phyloP scores from a whole-genome alignment of 2,797 vertebrate species.

The Micrastur ruficollis region DNA sequence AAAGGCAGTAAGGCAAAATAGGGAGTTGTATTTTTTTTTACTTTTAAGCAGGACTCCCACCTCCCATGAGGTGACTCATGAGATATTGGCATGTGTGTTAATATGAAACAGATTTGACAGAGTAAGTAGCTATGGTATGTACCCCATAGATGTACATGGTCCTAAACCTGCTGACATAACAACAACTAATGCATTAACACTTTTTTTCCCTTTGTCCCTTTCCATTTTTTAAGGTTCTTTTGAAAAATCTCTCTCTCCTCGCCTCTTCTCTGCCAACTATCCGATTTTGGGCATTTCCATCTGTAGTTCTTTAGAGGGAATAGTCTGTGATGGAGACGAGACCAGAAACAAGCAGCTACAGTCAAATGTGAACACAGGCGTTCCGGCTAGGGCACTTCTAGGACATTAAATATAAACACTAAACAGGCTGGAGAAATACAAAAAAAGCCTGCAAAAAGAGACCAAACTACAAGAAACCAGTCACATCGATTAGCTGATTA shows the following conservation, averaged over 20 bases:
- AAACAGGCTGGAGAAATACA: constrained; percentile 26
- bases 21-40: not conserved
- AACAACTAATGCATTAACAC: not conserved
- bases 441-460: not conserved
- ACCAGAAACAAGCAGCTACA: not conserved
- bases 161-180: not conserved
- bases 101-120: not conserved
- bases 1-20: not conserved
- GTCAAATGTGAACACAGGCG: not conserved
- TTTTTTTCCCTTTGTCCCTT: not conserved
- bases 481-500: constrained; percentile 77
- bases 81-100: not conserved
- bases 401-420: constrained; percentile 51
- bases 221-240: not conserved
- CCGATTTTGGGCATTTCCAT: not conserved
- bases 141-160: not conserved
- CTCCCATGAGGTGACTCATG: not conserved
- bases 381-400: constrained; percentile 26
- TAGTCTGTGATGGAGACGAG: not conserved
- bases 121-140: not conserved
- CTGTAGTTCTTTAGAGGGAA: not conserved
- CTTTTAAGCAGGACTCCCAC: not conserved
- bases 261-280: not conserved
- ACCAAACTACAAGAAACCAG: constrained; percentile 41
- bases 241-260: not conserved